Percentiles rank a stretch among this genome's conserved stretches.
Conservation (phyloP, 2,797 vertebrate species). For the Poliocrania exsul region DNA sequence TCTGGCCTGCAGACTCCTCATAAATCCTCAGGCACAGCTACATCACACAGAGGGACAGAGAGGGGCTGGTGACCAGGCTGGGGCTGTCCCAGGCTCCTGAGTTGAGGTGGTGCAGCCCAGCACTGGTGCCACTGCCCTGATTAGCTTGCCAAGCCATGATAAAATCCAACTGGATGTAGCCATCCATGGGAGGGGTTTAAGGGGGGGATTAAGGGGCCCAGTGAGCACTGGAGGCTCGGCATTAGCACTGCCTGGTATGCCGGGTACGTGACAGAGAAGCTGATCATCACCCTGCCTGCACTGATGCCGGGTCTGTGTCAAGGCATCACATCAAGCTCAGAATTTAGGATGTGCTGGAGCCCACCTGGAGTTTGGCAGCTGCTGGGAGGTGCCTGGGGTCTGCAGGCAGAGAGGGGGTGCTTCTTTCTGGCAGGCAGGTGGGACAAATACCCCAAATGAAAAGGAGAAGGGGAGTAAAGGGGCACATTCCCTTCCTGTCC, state of each 20-base stretch:
- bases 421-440: background rate
- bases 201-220: slow-evolving; percentile 25
- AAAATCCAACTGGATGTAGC: slow-evolving; percentile 20
- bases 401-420: background rate
- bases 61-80: background rate
- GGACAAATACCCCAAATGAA: background rate
- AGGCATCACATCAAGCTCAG: background rate
- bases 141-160: background rate
- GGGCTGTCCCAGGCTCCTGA: background rate
- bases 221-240: background rate
- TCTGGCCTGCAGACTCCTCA: background rate
- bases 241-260: background rate
- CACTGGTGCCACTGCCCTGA: fast-evolving
- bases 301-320: fast-evolving
- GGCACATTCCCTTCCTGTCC: background rate
- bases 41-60: background rate
- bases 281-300: fast-evolving
- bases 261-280: background rate
- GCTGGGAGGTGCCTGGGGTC: background rate
- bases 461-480: background rate
- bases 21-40: background rate
- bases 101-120: background rate
- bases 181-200: background rate
- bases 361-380: background rate
- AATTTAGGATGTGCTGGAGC: background rate